Evolutionary conservation across 2,113 vertebrate species (phyloP), one percentile per base, ranked within the genome.

Genomic region (Formicarius rufipectus): DNA sequence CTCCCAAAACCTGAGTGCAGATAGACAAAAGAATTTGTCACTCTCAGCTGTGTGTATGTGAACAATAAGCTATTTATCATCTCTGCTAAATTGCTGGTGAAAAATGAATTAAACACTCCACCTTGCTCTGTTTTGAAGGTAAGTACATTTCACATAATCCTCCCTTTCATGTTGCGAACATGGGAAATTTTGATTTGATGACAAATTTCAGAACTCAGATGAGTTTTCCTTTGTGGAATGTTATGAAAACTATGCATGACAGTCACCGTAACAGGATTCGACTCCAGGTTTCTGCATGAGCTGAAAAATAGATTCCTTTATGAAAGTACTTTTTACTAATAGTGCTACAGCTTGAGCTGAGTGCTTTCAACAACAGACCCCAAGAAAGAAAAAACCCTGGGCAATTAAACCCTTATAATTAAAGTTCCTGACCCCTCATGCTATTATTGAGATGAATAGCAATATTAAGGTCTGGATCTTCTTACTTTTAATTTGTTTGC

Each of bases 191-290:
- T 22, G 28, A 64, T 40, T 68, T 93, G 40, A 40, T 45, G 40
- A 53, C 2, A 60, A 44, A 45, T 42, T 75, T 45, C 44, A 45
- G 47, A 69, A 81, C 88, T 77, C 30, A 84, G 27, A 19, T 40
- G 31, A 78, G 22, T 37, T 83, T 80, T 89, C 9, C 5, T 59
- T 55, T 66, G 44, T 73, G 37, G 44, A 81, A 42, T 66, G 25
- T 49, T 53, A 53, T 2, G 0, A 55, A 87, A 87, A 69, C 0
- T 0, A 35, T 14, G 1, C 27, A 35, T 58, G 24, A 8, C 11
- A 30, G 42, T 27, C 37, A 53, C 7, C 42, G 47, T 63, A 68
- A 63, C 33, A 0, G 1, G 5, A 58, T 56, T 78, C 1, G 1
- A 63, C 21, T 37, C 1, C 1, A 69, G 31, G 23, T n/a, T 69